Evolutionary conservation across 2,797 vertebrate species (phyloP).

Genomic region (Sus cebifrons): DNA sequence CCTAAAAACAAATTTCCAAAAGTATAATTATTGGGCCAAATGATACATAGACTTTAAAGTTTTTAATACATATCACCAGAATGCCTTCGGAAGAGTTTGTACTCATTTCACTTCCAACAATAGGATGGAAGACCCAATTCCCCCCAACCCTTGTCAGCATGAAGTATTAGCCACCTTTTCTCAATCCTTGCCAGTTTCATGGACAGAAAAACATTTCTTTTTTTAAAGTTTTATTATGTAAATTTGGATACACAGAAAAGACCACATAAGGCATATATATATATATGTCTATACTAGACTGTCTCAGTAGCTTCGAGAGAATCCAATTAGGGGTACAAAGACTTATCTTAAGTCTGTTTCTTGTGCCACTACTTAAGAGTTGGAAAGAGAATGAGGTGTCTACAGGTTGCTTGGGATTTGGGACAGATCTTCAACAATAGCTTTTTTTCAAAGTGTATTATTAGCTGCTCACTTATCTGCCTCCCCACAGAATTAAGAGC

Average conservation of each 20-base stretch:
- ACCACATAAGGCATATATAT: not conserved
- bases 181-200: not conserved
- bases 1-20: slow-evolving; percentile 45
- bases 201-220: not conserved
- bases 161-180: not conserved
- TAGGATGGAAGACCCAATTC: not conserved
- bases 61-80: slow-evolving; percentile 8
- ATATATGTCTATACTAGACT: not conserved
- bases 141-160: not conserved
- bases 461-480: not conserved
- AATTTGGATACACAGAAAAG: not conserved
- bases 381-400: not conserved
- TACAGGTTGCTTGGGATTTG: not conserved
- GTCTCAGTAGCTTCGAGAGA: not conserved
- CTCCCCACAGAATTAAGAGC: not conserved
- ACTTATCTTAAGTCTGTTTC: not conserved
- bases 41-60: not conserved
- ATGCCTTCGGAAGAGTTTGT: not conserved
- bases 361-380: not conserved
- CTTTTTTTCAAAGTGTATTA: not conserved
- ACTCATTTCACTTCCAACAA: not conserved
- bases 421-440: not conserved
- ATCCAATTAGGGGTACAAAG: not conserved
- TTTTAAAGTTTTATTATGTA: not conserved
- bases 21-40: not conserved